These are phyloP conservation scores for Pitangus sulphuratus DNA, from an alignment of 2,797 vertebrate species.

Conservation along the genomic window DNA sequence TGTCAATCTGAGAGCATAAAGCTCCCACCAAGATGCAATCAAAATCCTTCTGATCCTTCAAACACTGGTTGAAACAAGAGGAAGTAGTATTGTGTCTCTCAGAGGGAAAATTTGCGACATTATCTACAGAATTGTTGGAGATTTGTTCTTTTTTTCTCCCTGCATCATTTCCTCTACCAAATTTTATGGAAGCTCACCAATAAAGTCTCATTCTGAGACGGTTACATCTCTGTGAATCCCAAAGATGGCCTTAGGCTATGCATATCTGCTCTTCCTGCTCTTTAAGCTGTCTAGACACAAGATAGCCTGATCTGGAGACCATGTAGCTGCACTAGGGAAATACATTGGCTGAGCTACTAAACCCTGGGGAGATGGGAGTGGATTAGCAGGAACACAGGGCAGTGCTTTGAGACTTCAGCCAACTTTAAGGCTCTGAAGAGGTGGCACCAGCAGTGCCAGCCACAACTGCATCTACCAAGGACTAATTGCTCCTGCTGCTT, in stretches of 20 bases:
- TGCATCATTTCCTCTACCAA: neutral
- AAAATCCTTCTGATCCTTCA: neutral
- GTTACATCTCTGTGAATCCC: neutral
- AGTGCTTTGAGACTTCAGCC: neutral
- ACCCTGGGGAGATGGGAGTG: neutral
- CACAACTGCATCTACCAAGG: neutral
- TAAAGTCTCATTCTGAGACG: neutral
- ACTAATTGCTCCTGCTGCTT: neutral
- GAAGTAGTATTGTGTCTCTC: conserved; percentile 73
- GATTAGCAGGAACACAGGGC: neutral
- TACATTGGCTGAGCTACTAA: neutral
- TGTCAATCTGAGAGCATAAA: conserved; percentile 22
- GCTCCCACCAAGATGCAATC: conserved; percentile 75
- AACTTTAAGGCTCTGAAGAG: neutral
- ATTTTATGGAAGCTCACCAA: neutral
- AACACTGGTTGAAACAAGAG: conserved; percentile 63
- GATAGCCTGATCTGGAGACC: neutral
- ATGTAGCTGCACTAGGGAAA: neutral
- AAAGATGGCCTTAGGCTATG: neutral
- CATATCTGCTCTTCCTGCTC: neutral
- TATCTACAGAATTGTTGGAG: neutral
- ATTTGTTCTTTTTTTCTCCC: neutral
- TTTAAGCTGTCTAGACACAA: neutral
- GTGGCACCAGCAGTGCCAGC: neutral
- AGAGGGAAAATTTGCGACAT: neutral